Conservation (phyloP, 2,113 vertebrate species). For the Grantiella picta region DNA sequence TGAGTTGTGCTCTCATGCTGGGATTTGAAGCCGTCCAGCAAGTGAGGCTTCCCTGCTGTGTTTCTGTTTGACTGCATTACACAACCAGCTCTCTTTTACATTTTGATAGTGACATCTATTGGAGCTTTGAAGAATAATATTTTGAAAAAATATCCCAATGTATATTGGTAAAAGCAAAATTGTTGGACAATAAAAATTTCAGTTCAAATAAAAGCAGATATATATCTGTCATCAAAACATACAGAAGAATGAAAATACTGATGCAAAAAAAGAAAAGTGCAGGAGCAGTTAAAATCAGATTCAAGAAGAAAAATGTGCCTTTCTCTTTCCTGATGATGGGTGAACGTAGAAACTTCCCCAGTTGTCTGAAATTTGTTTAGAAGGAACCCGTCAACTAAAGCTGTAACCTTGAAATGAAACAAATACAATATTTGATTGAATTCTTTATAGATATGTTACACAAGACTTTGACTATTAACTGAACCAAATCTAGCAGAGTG, state of each 20-base stretch:
- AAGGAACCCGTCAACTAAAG: background rate
- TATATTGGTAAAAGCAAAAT: background rate
- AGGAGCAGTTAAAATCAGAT: background rate
- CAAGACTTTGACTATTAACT: background rate
- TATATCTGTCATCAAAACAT: background rate
- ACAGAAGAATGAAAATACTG: background rate
- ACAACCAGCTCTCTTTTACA: slow-evolving; percentile 62
- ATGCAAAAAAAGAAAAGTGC: background rate
- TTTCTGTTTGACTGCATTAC: background rate
- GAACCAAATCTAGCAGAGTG: background rate
- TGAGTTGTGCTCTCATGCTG: slow-evolving; percentile 2
- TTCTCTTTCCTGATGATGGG: background rate
- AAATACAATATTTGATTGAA: background rate
- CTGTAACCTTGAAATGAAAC: background rate
- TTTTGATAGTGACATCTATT: slow-evolving; percentile 81
- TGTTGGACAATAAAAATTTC: background rate
- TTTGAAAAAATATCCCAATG: background rate
- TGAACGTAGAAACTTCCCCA: background rate
- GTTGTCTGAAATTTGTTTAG: background rate
- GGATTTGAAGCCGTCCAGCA: background rate
- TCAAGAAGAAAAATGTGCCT: background rate
- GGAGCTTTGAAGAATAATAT: slow-evolving; percentile 66
- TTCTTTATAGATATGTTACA: accelerated
- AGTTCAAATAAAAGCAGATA: background rate
- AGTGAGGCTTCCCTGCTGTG: slow-evolving; percentile 10